phyloP scores from a whole-genome alignment of 92 coral and sea anemone genomes.

The Porites rus region DNA sequence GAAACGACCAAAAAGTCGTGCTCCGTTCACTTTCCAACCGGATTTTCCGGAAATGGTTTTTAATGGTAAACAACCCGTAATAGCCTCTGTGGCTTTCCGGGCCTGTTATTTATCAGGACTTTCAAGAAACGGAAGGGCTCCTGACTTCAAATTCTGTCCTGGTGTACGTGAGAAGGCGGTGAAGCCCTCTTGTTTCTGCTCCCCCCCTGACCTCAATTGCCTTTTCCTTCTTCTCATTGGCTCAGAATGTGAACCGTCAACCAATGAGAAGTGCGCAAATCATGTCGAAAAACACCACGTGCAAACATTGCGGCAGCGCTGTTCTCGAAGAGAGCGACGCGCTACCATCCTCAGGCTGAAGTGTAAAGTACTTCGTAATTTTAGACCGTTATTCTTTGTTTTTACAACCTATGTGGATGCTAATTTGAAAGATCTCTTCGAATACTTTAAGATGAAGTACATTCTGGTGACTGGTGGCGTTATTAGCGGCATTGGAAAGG shows the following conservation, averaged over 20 bases:
- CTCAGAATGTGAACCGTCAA: not conserved
- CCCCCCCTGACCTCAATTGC: no score
- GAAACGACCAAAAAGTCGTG: no score
- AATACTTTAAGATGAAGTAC: constrained; percentile 78
- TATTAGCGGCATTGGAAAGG: constrained; percentile 98
- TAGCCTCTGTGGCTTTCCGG: no score
- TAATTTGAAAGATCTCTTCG: not conserved
- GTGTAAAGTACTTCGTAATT: not conserved
- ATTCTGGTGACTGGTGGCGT: constrained; percentile 98
- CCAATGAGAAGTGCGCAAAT: not conserved
- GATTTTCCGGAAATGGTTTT: no score
- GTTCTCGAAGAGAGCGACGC: constrained; percentile 23
- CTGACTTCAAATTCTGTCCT: no score
- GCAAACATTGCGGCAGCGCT: not conserved
- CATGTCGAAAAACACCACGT: not conserved
- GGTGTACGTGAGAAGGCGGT: no score
- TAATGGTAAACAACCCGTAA: no score
- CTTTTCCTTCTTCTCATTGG: not conserved
- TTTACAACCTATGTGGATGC: not conserved
- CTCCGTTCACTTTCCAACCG: not conserved
- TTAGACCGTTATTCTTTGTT: not conserved
- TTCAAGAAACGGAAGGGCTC: no score
- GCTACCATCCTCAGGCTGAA: not conserved
- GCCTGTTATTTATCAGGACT: no score
- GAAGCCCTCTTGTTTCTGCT: no score